Percentiles rank a stretch among this genome's conserved stretches.
Evolutionary conservation across 2,797 vertebrate genomes (phyloP).

Genomic region (Tapirus indicus): DNA sequence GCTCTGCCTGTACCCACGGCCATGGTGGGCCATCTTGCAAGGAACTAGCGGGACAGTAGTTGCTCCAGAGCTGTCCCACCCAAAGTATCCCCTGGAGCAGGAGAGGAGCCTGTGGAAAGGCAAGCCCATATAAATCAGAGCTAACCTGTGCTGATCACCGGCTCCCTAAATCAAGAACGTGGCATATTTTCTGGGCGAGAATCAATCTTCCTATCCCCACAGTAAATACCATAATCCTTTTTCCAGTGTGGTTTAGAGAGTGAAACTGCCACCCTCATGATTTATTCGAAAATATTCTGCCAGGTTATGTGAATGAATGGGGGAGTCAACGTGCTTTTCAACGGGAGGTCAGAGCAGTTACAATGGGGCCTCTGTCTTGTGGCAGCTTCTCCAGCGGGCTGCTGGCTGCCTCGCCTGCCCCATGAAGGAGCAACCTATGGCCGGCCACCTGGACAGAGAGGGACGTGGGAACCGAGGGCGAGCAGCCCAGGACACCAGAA

Average conservation of each 20-base stretch:
- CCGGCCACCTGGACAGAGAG: fast-evolving
- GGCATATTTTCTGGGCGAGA: conserved; percentile 86
- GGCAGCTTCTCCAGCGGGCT: background rate
- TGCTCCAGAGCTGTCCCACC: background rate
- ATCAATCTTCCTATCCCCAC: conserved; percentile 89
- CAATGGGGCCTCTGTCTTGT: fast-evolving
- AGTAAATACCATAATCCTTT: conserved; percentile 89
- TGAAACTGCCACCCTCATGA: conserved; percentile 84
- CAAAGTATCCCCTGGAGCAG: background rate
- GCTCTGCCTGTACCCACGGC: background rate
- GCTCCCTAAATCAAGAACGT: conserved; percentile 89
- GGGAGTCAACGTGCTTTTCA: conserved; percentile 66
- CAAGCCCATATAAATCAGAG: conserved; percentile 85
- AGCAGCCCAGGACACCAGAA: background rate
- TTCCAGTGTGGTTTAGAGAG: conserved; percentile 84
- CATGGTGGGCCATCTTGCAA: background rate
- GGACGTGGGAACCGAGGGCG: background rate
- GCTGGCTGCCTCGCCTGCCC: background rate
- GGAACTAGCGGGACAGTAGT: background rate
- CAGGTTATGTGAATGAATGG: conserved; percentile 74
- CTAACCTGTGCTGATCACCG: conserved; percentile 83
- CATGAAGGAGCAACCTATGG: background rate
- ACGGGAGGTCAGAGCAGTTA: conserved; percentile 74
- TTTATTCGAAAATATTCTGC: conserved; percentile 87
- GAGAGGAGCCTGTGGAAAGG: conserved; percentile 41